A percentile compares a stretch with the other conserved stretches of the same genome.
These are phyloP conservation scores for Augiades crinisus DNA, from an alignment of 2,888 invertebrate genomes.

Conservation along the genomic window DNA sequence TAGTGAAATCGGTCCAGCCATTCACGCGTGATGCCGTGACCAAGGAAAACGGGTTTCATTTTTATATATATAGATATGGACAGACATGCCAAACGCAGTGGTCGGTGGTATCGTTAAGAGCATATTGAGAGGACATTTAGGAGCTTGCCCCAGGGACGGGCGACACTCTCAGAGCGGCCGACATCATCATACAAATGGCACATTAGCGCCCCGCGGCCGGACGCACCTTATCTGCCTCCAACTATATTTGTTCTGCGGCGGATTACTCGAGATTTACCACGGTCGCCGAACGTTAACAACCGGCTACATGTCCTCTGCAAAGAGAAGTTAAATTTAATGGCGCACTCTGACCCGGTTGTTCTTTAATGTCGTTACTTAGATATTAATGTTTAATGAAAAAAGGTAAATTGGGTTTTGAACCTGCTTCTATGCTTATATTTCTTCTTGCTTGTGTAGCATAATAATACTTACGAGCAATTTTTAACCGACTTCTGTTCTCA, in stretches of 20 bases:
- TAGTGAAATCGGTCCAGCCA: too few relatives aligned
- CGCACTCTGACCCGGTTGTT: constrained; percentile 20
- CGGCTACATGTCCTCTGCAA: constrained; percentile 75
- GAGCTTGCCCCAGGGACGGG: constrained; percentile 39
- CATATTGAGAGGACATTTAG: constrained; percentile 45
- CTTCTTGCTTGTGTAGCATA: too few relatives aligned
- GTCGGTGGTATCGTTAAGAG: constrained; percentile 29
- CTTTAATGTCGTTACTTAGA: not conserved
- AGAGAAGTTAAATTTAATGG: constrained; percentile 69
- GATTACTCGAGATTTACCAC: constrained; percentile 78
- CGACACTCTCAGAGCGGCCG: constrained; percentile 37
- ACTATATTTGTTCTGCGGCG: constrained; percentile 77
- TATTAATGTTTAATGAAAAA: not conserved
- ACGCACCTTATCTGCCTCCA: constrained; percentile 77
- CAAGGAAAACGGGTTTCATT: too few relatives aligned
- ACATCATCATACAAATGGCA: constrained; percentile 79
- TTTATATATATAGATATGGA: too few relatives aligned
- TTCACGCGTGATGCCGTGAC: too few relatives aligned
- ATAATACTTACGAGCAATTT: too few relatives aligned
- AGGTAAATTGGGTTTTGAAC: not conserved
- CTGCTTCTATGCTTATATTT: too few relatives aligned
- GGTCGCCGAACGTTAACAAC: constrained; percentile 68
- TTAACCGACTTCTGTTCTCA: too few relatives aligned
- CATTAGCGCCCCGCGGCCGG: constrained; percentile 68
- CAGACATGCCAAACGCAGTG: constrained; percentile 30